phyloP scores from a whole-genome alignment of 1,140 invertebrate species.

The Leptonema lineaticorne region DNA sequence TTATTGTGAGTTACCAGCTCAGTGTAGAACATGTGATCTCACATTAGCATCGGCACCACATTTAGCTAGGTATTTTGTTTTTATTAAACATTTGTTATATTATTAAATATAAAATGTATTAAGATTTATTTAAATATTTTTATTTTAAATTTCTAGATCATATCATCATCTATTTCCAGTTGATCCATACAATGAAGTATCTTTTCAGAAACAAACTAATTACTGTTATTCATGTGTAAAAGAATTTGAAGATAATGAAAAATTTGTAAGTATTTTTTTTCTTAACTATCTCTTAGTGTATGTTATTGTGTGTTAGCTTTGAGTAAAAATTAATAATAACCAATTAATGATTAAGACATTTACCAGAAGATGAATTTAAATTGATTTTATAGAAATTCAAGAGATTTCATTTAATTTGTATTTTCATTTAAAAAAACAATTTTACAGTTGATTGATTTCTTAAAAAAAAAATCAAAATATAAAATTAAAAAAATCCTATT shows the following conservation, averaged over 20 bases:
- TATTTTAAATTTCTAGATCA: slow-evolving; percentile 56
- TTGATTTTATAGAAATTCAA: too few relatives aligned
- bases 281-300: neutral
- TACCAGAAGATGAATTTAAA: too few relatives aligned
- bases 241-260: slow-evolving; percentile 65
- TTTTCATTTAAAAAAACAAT: too few relatives aligned
- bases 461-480: too few relatives aligned
- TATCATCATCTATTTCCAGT: slow-evolving; percentile 97
- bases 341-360: too few relatives aligned
- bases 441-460: too few relatives aligned
- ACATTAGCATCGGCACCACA: slow-evolving; percentile 98
- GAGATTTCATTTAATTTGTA: too few relatives aligned
- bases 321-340: neutral
- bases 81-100: neutral
- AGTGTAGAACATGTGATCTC: slow-evolving; percentile 92
- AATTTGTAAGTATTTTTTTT: slow-evolving; percentile 61
- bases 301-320: neutral
- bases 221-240: slow-evolving; percentile 75
- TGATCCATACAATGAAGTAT: slow-evolving; percentile 75
- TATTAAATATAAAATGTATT: neutral
- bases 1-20: slow-evolving; percentile 96
- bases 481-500: too few relatives aligned
- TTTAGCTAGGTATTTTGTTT: slow-evolving; percentile 68
- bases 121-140: neutral
- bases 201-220: slow-evolving; percentile 56